phyloP scores from a whole-genome alignment of 2,113 vertebrate species.

The Ia io region DNA sequence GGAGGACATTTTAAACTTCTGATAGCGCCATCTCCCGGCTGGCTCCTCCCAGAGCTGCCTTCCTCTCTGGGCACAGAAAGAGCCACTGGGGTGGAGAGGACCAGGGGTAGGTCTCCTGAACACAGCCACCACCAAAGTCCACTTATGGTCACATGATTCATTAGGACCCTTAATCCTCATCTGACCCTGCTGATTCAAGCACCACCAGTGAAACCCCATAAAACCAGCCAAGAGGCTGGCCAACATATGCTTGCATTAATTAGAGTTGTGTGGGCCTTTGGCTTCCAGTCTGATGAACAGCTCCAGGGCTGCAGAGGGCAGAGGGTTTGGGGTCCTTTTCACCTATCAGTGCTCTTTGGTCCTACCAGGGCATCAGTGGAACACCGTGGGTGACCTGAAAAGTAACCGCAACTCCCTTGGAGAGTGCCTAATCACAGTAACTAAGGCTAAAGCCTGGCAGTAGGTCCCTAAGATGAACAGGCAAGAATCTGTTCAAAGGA shows the following conservation, averaged over 20 bases:
- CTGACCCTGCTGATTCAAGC: conserved; percentile 73
- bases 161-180: conserved; percentile 80
- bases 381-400: conserved; percentile 35
- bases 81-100: conserved; percentile 66
- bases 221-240: conserved; percentile 74
- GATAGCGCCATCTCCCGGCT: neutral
- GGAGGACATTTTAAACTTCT: neutral
- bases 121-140: conserved; percentile 61
- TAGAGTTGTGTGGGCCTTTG: conserved; percentile 46
- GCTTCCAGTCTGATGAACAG: conserved; percentile 30
- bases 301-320: neutral
- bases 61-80: conserved; percentile 61
- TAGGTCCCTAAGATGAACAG: neutral
- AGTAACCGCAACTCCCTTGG: neutral
- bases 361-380: neutral
- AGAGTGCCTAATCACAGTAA: neutral
- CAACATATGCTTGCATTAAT: conserved; percentile 77
- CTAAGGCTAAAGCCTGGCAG: neutral
- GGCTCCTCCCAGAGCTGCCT: neutral
- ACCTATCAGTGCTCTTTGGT: conserved; percentile 32
- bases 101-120: conserved; percentile 35
- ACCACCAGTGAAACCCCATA: conserved; percentile 71
- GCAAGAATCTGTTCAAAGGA: neutral
- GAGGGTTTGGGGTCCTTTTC: conserved; percentile 30
- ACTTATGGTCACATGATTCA: conserved; percentile 76